These are phyloP conservation scores for Drosophila stalkeri DNA, from an alignment of 2,888 invertebrate genomes.

Conservation along the genomic window DNA sequence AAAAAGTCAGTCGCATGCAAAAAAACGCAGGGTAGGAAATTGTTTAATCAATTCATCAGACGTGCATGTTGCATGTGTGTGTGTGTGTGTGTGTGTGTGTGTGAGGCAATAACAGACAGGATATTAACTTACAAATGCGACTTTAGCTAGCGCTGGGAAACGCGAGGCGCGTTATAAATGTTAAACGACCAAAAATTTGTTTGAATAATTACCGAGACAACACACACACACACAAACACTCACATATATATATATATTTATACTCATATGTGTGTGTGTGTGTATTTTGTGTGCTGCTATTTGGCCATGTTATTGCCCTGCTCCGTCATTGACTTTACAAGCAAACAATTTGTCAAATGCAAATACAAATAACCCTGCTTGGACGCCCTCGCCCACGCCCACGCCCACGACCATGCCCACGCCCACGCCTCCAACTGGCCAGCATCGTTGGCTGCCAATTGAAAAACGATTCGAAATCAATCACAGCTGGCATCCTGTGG, in stretches of 20 bases:
- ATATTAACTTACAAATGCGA: constrained; percentile 77
- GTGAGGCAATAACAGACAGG: constrained; percentile 78
- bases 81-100: constrained; percentile 37
- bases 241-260: background rate
- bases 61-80: constrained; percentile 54
- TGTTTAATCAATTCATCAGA: constrained; percentile 81
- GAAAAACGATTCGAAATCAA: constrained; percentile 81
- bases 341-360: constrained; percentile 81
- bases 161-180: constrained; percentile 47
- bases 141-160: constrained; percentile 30
- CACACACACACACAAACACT: constrained; percentile 27
- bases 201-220: constrained; percentile 78
- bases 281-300: constrained; percentile 11
- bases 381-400: constrained; percentile 13
- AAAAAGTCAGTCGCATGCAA: constrained; percentile 58
- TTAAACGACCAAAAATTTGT: constrained; percentile 68
- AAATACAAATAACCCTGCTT: constrained; percentile 77
- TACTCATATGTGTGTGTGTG: constrained; percentile 5
- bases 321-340: constrained; percentile 72
- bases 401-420: background rate
- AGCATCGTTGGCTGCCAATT: constrained; percentile 63
- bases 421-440: background rate
- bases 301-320: constrained; percentile 62
- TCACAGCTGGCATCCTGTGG: constrained; percentile 62
- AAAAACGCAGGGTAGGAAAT: constrained; percentile 71